Evolutionary conservation across 2,888 invertebrate genomes (phyloP), one percentile per base, ranked within the genome.

Genomic region (Brenthis daphne): DNA sequence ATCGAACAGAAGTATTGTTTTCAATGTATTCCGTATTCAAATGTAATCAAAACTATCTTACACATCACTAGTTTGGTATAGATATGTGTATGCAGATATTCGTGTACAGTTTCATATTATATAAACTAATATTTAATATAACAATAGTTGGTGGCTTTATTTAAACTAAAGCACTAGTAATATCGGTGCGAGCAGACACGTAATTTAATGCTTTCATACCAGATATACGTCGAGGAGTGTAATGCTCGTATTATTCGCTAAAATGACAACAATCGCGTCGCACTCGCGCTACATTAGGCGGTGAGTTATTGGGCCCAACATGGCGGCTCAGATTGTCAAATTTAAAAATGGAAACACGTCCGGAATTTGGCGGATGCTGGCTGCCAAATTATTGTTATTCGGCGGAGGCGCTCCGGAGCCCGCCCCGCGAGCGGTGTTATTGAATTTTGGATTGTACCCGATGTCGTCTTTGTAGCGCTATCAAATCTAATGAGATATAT

Each of bases 301-400:
- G 80, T 86, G 87, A 74, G 72, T 76, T 75, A 77, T 74, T 74
- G 75, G 74, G 72, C 75, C 76, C 76, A 79, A 78, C 75, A 78
- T 79, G 78, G 81, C 79, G 78, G 74, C 70, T 73, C 85, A 86
- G 85, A 86, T 81, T 90, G 90, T 92, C 91, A 91, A 90, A 89
- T 92, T 92, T 90, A 90, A 92, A 92, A 92, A 90, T 88, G 87
- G 85, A 88, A 87, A 89, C 87, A 86, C 88, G 87, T 88, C 86
- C 86, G 86, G 88, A 88, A 88, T 89, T 87, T 77, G 84, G 85
- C 86, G 88, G 87, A 88, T 86, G 85, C 83, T 86, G 83, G 84
- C 83, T 88, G 88, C 89, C 89, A 91, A 91, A 91, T 90, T 89
- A 92, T 90, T 92, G 87, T 90, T 90, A 91, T 92, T 91, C 90